Evolutionary conservation across 2,797 vertebrate species (phyloP), one percentile per base, ranked within the genome.

Genomic region (Macrochelys suwanniensis): DNA sequence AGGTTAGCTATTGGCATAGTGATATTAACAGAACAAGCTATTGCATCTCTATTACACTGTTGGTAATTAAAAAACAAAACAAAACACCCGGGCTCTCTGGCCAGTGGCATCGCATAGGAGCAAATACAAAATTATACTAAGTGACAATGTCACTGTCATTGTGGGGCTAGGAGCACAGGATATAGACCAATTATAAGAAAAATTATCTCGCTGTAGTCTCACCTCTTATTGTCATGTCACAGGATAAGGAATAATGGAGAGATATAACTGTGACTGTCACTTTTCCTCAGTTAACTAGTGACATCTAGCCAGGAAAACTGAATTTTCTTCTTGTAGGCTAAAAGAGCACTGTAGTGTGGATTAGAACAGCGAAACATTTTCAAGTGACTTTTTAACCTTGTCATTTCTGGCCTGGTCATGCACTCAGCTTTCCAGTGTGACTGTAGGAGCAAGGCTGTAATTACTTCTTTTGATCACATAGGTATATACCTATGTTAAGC

Each of bases 121-220:
- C 49, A 77, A 84, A 54, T 82, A 74, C 16, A 49, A 31, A 80
- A 76, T 76, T 80, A 61, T 42, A 56, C 42, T 47, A 89, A 76
- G 83, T 85, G 84, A 65, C 53, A 87, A 74, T 89, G 79, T 88
- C 95, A 31, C 5, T 26, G 45, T 88, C n/a, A 85, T 86, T 42
- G 82, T 33, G 65, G 74, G 50, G 57, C 59, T 85, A 83, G 23
- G 59, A 80, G 61, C 68, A 92, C 82, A 90, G 82, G 47, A 88
- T 13, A 59, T 31, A 47, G 42, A 74, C 47, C 53, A 83, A 83
- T 86, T 89, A 88, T 77, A 84, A 92, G 74, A 65, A 88, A 93
- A 89, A 85, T 71, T 12, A 91, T 88, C 49, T 25, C 50, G 53
- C 49, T 21, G 65, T 56, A 82, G 57, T 82, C 13, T 77, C 16